Evolutionary conservation across 2,888 invertebrate species (phyloP).

Genomic region (Acrocyrtus sp.): DNA sequence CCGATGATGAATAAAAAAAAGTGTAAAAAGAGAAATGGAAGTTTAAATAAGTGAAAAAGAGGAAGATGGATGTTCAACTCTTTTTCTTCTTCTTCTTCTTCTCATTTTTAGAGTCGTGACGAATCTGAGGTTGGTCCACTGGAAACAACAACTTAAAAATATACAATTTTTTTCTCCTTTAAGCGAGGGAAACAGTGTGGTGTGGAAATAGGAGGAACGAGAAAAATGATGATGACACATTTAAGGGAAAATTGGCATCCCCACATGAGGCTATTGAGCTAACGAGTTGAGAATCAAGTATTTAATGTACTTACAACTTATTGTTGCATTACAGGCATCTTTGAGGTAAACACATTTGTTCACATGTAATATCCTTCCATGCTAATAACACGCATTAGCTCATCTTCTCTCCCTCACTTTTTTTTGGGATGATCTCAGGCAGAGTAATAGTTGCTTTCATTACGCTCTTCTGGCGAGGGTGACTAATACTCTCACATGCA

Average conservation of each 20-base stretch:
- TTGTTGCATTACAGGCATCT: too few species aligned
- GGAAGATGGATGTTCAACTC: conserved; percentile 3
- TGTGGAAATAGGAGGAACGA: too few species aligned
- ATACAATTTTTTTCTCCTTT: neutral
- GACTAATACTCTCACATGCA: too few species aligned
- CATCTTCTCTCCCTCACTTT: too few species aligned
- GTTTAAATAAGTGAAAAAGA: too few species aligned
- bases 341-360: too few species aligned
- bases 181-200: too few species aligned
- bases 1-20: too few species aligned
- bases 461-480: too few species aligned
- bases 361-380: too few species aligned
- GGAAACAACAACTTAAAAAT: conserved; percentile 41
- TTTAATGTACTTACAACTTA: conserved; percentile 39
- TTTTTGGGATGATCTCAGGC: too few species aligned
- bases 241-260: conserved; percentile 49
- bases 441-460: too few species aligned
- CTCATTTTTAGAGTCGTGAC: conserved; percentile 47
- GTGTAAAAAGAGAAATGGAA: conserved; percentile 15
- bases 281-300: conserved; percentile 54
- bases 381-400: conserved; percentile 10
- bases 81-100: conserved; percentile 4
- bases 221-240: conserved; percentile 54
- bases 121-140: conserved; percentile 45
- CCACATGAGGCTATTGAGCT: conserved; percentile 50